These are phyloP conservation scores for Augiades crinisus DNA, from an alignment of 2,888 invertebrate genomes.

Conservation along the genomic window DNA sequence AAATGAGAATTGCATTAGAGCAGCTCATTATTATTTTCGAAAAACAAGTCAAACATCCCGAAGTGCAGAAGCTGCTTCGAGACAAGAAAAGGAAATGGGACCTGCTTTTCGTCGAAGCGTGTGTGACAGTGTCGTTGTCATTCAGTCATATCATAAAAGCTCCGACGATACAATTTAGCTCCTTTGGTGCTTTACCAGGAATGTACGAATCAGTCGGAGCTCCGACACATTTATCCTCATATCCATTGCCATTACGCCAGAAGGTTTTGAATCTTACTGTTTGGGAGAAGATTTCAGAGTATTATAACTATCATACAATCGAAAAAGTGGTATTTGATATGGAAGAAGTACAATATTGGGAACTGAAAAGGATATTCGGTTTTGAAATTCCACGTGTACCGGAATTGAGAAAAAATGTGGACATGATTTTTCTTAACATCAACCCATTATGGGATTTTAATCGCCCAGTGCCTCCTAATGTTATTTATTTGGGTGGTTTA, in stretches of 20 bases:
- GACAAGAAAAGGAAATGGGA: slow-evolving; percentile 32
- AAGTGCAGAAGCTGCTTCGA: not conserved
- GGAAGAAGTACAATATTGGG: slow-evolving; percentile 31
- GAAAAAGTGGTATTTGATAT: slow-evolving; percentile 5
- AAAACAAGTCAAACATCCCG: not conserved
- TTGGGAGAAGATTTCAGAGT: not conserved
- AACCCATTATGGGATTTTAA: slow-evolving; percentile 50
- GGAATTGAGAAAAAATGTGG: slow-evolving; percentile 2
- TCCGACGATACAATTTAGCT: slow-evolving; percentile 35
- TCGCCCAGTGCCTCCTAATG: slow-evolving; percentile 55
- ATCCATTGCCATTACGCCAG: slow-evolving; percentile 31
- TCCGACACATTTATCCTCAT: slow-evolving; percentile 36
- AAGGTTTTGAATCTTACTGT: not conserved
- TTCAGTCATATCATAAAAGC: slow-evolving; percentile 34
- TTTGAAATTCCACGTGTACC: slow-evolving; percentile 28
- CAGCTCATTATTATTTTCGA: not conserved
- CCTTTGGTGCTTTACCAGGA: slow-evolving; percentile 13
- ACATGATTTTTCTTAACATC: slow-evolving; percentile 42
- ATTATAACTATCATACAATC: not conserved
- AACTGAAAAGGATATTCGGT: slow-evolving; percentile 37
- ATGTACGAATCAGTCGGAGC: slow-evolving; percentile 34
- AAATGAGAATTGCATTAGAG: not conserved
- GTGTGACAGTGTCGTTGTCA: slow-evolving; percentile 30
- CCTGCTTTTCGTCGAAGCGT: slow-evolving; percentile 35
- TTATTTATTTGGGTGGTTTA: slow-evolving; percentile 59